Base-by-base conservation (phyloP, 1,140 invertebrate genomes). In the Eriosoma lanigerum region DNA sequence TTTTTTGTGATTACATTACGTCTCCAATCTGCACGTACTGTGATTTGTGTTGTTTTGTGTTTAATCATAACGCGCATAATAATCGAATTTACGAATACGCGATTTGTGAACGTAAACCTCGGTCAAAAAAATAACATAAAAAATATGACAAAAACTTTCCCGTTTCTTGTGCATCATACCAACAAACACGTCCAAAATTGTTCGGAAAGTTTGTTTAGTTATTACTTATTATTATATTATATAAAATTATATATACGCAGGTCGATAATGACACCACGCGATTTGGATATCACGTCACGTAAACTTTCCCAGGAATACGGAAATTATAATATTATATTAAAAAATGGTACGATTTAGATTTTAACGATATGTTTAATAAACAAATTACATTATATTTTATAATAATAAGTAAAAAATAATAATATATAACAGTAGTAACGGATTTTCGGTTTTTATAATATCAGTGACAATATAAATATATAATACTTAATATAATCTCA, bases 341-440 rank as follows among this genome's bases (percentile, higher is more conserved):
- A 68, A 68, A 68, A 48, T 48, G 15, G 46, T 68, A 46, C 15
- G 1, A 68, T 68, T 19, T 1, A 21, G 38, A 48, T 24, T 68
- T 48, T 24, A 68, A 48, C 46, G 66, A 48, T 26, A 68, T n/a
- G 66, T 68, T 68, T 68, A 44, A 46, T 46, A 68, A 68, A 68
- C 21, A 38, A 15, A 68, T 68, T 68, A 68, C 6, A 2, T 24
- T 38, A 13, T 17, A 8, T n/a, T 24, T 13, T 24, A 66, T n/a
- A 15, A n/a, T 24, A 21, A 10, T 12, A 6, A 62, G 15, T 38
- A 38, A 17, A 19, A 13, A 60, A 62, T 60, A 17, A 64, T 13
- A 46, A 10, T 64, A 44, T 46, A 68, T 9, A 17, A 12, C 5
- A 3, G 5, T 4, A 46, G 21, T 46, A 29, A 38, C n/a, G n/a